These are phyloP conservation scores for Lobophora halterata DNA, from an alignment of 2,888 invertebrate species.

Conservation along the genomic window DNA sequence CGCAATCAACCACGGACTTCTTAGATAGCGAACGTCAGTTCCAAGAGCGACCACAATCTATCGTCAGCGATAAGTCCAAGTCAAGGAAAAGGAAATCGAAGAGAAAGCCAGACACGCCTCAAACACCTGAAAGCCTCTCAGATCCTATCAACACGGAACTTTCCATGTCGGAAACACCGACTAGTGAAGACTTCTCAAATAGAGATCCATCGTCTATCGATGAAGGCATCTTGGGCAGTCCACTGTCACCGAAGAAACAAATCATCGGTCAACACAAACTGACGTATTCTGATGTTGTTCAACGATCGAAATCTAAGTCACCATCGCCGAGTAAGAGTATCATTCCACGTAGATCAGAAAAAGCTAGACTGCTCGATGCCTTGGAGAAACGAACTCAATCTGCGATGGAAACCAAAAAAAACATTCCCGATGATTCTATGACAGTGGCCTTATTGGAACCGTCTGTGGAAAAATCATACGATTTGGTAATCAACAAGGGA, in stretches of 20 bases:
- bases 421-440: conserved; percentile 52
- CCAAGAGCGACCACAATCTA: conserved; percentile 51
- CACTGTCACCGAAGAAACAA: conserved; percentile 42
- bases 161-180: conserved; percentile 68
- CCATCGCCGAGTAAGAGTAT: conserved; percentile 67
- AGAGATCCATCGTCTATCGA: conserved; percentile 69
- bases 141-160: conserved; percentile 74
- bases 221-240: conserved; percentile 70
- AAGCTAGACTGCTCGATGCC: conserved; percentile 57
- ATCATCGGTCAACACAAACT: conserved; percentile 48
- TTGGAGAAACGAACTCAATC: conserved; percentile 66
- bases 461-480: conserved; percentile 67
- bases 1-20: conserved; percentile 63
- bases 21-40: conserved; percentile 62
- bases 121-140: conserved; percentile 72
- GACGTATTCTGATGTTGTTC: conserved; percentile 74
- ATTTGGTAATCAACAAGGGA: conserved; percentile 81
- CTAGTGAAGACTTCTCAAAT: conserved; percentile 67
- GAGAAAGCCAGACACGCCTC: conserved; percentile 63
- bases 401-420: conserved; percentile 47
- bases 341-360: conserved; percentile 53
- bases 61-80: conserved; percentile 59
- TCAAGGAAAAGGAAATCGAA: conserved; percentile 65
- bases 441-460: conserved; percentile 62
- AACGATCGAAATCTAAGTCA: conserved; percentile 74